phyloP scores from a whole-genome alignment of 2,113 vertebrate species.

The Ctenodactylus gundi region DNA sequence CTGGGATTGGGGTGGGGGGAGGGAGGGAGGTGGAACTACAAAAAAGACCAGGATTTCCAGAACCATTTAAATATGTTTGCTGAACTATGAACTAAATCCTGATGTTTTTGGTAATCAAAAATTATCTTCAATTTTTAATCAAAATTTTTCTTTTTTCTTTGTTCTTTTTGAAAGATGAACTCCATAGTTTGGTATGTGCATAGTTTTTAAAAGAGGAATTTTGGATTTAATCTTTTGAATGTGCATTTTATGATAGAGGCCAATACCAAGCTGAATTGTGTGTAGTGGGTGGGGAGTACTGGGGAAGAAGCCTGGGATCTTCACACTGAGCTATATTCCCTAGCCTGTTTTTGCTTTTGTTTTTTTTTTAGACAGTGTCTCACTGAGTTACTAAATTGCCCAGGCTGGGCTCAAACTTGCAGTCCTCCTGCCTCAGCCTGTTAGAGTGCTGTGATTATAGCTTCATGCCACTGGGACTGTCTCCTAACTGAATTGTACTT shows the following conservation, averaged over 20 bases:
- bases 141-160: neutral
- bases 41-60: neutral
- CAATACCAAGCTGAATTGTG: neutral
- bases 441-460: no score
- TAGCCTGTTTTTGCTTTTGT: no score
- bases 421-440: no score
- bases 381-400: no score
- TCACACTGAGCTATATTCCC: no score
- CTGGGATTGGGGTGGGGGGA: neutral
- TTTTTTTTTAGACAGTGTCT: neutral
- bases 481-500: no score
- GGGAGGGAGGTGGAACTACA: no score
- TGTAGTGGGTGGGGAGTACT: neutral
- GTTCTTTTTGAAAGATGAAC: neutral
- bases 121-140: neutral
- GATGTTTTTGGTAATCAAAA: neutral
- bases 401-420: neutral
- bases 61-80: neutral
- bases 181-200: neutral
- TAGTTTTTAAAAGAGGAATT: neutral
- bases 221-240: constrained; percentile 7
- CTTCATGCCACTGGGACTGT: no score
- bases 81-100: neutral
- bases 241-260: neutral
- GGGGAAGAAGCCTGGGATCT: no score